phyloP scores from a whole-genome alignment of 2,888 invertebrate species.

The Drosophila suboccidentalis region DNA sequence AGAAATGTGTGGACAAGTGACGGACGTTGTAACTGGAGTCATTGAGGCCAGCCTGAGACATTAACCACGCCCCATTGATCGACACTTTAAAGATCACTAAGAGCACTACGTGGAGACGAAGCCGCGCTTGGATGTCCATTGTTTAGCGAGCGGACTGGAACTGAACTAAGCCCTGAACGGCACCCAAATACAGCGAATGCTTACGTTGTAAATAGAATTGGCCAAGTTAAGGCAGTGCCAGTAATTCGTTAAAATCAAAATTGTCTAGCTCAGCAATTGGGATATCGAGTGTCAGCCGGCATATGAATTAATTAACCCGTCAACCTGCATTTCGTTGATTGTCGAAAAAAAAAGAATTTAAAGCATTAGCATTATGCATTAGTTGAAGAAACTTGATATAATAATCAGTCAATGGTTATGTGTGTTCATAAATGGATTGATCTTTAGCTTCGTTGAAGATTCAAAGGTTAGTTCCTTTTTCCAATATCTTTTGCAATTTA shows the following conservation, averaged over 20 bases:
- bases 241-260: slow-evolving; percentile 43
- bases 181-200: slow-evolving; percentile 39
- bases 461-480: neutral
- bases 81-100: slow-evolving; percentile 22
- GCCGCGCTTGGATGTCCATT: slow-evolving; percentile 46
- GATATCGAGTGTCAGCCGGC: slow-evolving; percentile 48
- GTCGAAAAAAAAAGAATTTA: slow-evolving; percentile 5
- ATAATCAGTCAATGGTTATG: neutral
- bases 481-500: neutral
- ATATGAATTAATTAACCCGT: slow-evolving; percentile 21
- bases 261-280: slow-evolving; percentile 63
- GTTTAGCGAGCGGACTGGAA: slow-evolving; percentile 38
- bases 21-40: slow-evolving; percentile 80
- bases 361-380: slow-evolving; percentile 9
- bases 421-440: neutral
- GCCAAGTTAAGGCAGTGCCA: slow-evolving; percentile 43
- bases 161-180: slow-evolving; percentile 14
- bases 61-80: slow-evolving; percentile 62
- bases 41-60: slow-evolving; percentile 77
- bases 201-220: slow-evolving; percentile 50
- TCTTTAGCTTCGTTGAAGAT: neutral
- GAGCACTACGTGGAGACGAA: slow-evolving; percentile 19
- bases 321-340: slow-evolving; percentile 37
- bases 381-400: slow-evolving; percentile 12
- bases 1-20: slow-evolving; percentile 81